A percentile compares a stretch with the other conserved stretches of the same genome.
These are phyloP conservation scores for Itoplectis maculator DNA, from an alignment of 2,888 invertebrate genomes.

Conservation along the genomic window DNA sequence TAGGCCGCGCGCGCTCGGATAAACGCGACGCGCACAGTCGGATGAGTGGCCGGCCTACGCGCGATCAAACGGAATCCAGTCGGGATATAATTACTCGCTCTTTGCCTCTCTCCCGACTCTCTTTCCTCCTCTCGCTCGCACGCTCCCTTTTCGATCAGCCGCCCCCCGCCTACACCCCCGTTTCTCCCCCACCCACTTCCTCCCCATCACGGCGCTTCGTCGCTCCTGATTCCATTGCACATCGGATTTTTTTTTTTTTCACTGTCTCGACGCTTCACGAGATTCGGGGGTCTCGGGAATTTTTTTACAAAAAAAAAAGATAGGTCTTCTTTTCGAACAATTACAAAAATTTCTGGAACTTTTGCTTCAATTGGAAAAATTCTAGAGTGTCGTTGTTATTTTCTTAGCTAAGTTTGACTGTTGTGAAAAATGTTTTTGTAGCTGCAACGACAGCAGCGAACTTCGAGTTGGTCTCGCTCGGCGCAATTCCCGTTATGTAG, in stretches of 20 bases:
- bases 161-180: conserved; percentile 17
- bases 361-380: too few species aligned
- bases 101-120: conserved; percentile 51
- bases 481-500: conserved; percentile 73
- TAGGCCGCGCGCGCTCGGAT: conserved; percentile 61
- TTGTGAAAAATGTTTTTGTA: background rate
- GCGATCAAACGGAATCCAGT: conserved; percentile 69
- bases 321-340: too few species aligned
- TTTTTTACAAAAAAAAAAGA: too few species aligned
- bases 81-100: conserved; percentile 67
- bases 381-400: too few species aligned
- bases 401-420: too few species aligned
- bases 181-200: conserved; percentile 20
- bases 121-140: conserved; percentile 38
- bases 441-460: conserved; percentile 50
- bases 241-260: conserved; percentile 23
- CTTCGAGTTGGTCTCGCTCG: conserved; percentile 63
- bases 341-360: too few species aligned
- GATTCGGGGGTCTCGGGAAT: background rate
- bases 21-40: conserved; percentile 51
- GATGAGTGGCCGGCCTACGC: conserved; percentile 57
- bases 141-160: conserved; percentile 68
- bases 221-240: conserved; percentile 26
- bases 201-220: conserved; percentile 38
- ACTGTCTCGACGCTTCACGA: conserved; percentile 34